phyloP scores from a whole-genome alignment of 2,888 invertebrate genomes.

The Zaprionus obscuricornis region DNA sequence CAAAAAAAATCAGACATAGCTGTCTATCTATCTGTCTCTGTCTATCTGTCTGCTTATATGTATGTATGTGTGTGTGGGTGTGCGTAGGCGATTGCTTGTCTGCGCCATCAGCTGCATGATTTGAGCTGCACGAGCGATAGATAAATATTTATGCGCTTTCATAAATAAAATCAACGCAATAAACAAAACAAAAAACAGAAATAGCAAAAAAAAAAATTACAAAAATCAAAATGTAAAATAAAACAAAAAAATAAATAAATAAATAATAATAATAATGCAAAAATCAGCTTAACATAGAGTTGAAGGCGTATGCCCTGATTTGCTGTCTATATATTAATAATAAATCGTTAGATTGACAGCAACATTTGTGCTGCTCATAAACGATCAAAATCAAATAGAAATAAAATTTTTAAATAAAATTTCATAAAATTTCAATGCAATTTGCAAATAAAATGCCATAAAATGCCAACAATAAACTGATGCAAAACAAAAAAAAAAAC shows the following conservation, averaged over 20 bases:
- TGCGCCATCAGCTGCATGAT: conserved; percentile 31
- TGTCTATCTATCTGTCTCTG: conserved; percentile 7
- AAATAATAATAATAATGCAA: background rate
- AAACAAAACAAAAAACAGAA: conserved; percentile 32
- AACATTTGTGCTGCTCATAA: conserved; percentile 29
- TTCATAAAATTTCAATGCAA: conserved; percentile 18
- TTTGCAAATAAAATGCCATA: conserved; percentile 18
- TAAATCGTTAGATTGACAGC: conserved; percentile 41
- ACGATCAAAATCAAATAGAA: conserved; percentile 17
- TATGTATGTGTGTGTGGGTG: too few relatives aligned
- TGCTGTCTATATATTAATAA: conserved; percentile 13
- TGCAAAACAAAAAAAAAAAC: too few relatives aligned
- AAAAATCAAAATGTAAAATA: conserved; percentile 18
- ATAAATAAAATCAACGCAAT: conserved; percentile 66
- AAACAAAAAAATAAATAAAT: background rate
- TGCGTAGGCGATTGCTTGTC: conserved; percentile 1
- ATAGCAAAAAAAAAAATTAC: conserved; percentile 3
- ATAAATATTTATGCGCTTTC: conserved; percentile 70
- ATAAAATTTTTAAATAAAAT: conserved; percentile 10
- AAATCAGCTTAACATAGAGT: background rate
- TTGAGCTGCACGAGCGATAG: conserved; percentile 47
- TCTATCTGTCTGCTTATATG: conserved; percentile 30
- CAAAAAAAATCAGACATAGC: conserved; percentile 9
- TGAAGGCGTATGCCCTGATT: background rate
- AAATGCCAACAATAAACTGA: conserved; percentile 20